A percentile compares a stretch with the other conserved stretches of the same genome.
These are phyloP conservation scores for Sicus ferrugineus DNA, from an alignment of 2,888 invertebrate species.

Conservation along the genomic window DNA sequence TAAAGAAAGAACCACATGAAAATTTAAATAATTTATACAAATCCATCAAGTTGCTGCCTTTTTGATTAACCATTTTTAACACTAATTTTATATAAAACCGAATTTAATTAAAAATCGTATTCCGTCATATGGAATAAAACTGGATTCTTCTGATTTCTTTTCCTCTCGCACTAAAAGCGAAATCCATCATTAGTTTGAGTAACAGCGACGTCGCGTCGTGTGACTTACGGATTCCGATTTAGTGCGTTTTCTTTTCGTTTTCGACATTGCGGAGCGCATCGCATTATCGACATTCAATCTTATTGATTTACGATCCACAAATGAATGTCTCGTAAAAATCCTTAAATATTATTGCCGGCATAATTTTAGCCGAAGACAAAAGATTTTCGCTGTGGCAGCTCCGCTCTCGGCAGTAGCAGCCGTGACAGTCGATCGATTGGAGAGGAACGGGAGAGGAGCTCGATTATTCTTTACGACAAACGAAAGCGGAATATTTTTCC, in stretches of 20 bases:
- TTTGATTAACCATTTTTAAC: too few species aligned
- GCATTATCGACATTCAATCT: constrained; percentile 34
- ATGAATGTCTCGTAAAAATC: constrained; percentile 34
- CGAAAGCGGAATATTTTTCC: constrained; percentile 4
- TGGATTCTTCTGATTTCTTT: not conserved
- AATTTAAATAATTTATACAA: too few species aligned
- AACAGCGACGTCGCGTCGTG: not conserved
- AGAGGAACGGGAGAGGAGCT: constrained; percentile 13
- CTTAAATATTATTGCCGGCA: constrained; percentile 29
- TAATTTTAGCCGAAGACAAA: constrained; percentile 29
- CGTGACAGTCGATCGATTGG: not conserved
- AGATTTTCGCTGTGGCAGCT: constrained; percentile 15
- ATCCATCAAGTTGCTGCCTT: too few species aligned
- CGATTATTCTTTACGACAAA: constrained; percentile 22
- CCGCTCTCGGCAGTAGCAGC: not conserved
- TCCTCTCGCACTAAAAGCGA: constrained; percentile 9
- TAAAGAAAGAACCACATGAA: too few species aligned
- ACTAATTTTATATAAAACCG: not conserved
- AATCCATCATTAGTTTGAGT: constrained; percentile 19
- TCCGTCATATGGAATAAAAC: too few species aligned
- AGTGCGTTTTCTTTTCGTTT: not conserved
- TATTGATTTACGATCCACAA: constrained; percentile 34
- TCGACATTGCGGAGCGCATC: not conserved
- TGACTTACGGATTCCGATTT: not conserved
- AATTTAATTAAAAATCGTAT: not conserved